Base-by-base conservation (phyloP, 2,888 invertebrate species). In the Athrips mouffetella region DNA sequence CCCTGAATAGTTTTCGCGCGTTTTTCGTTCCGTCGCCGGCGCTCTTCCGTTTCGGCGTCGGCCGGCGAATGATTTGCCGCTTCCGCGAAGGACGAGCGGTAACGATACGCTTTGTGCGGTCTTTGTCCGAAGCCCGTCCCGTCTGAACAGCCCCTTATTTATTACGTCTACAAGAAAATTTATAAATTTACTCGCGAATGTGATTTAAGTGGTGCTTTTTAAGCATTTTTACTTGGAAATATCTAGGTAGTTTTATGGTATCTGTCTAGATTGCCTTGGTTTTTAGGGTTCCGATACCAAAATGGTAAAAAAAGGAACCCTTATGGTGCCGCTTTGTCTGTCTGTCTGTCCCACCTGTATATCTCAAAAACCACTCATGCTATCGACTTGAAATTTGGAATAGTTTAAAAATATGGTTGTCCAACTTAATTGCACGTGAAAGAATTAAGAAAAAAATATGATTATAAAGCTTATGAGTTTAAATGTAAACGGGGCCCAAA, bases 41-140 rank as follows among this genome's bases (percentile, higher is more conserved):
- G 41, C 27, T 11, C n/a, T 27, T 41, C 41, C 41, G 41, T 10
- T 15, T 33, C 70, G 70, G 67, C 76, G 79, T 78, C 82, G 73
- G 71, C 73, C 66, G 67, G 65, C 67, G 79, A 80, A 85, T 81
- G 83, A 84, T 85, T 80, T 76, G 76, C 75, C 73, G 67, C 68
- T 80, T 85, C 85, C 85, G 73, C 76, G 58, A 61, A 58, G 63
- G 70, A 65, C 66, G 66, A 55, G 58, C 63, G 61, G 66, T 51
- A 75, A 75, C 76, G 76, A 75, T 70, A 75, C 68, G 67, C 72
- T 70, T 73, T 70, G 67, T 63, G 55, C 49, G 48, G 49, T 67
- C 67, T 70, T 62, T 63, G 65, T 57, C 37, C 37, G 37, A 20
- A 11, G 37, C 21, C 37, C 20, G 65, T 57, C 21, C 37, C 20